Evolutionary conservation across 2,888 invertebrate genomes (phyloP).

Genomic region (Polyommatus icarus): DNA sequence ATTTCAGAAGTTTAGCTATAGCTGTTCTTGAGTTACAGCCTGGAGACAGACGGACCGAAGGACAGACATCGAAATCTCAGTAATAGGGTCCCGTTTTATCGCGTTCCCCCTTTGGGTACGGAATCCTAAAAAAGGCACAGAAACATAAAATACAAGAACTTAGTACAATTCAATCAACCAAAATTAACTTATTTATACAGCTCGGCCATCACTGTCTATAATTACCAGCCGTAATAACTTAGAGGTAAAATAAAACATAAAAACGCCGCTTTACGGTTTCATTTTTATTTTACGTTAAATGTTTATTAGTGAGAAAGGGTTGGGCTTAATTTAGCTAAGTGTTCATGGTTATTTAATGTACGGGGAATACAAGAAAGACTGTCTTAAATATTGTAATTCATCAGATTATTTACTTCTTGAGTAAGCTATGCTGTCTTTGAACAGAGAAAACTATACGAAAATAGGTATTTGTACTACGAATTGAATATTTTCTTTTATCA

Average conservation of each 20-base stretch:
- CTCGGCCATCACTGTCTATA: background rate
- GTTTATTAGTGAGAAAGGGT: conserved; percentile 5
- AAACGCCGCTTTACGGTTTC: background rate
- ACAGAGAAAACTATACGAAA: too few relatives aligned
- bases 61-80: too few relatives aligned
- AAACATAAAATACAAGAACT: background rate
- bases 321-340: conserved; percentile 7
- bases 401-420: background rate
- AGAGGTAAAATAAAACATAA: background rate
- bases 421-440: too few relatives aligned
- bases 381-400: background rate
- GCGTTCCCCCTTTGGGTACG: too few relatives aligned
- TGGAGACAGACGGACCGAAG: too few relatives aligned
- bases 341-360: conserved; percentile 10
- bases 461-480: too few relatives aligned
- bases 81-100: too few relatives aligned
- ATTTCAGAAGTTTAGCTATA: too few relatives aligned
- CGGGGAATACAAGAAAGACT: background rate
- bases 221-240: background rate
- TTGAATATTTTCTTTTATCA: too few relatives aligned
- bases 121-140: too few relatives aligned
- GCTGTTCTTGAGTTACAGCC: too few relatives aligned
- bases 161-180: background rate
- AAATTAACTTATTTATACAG: background rate
- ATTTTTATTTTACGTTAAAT: conserved; percentile 22